These are phyloP conservation scores for Macrophya alboannulata DNA, from an alignment of 2,888 invertebrate genomes.

Conservation along the genomic window DNA sequence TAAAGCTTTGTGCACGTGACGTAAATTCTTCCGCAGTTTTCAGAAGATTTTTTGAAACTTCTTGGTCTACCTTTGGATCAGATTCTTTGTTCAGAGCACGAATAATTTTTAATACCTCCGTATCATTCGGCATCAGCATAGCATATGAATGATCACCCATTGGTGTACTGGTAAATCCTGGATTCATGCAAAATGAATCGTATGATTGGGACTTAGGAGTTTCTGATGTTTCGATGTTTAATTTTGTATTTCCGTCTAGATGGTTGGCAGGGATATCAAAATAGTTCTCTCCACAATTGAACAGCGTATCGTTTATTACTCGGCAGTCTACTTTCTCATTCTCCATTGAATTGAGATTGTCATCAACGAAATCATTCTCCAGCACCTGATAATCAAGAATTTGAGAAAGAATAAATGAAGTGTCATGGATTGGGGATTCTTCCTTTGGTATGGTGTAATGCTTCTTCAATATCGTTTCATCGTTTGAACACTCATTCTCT, in stretches of 20 bases:
- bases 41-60: slow-evolving; percentile 25
- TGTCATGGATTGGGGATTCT: slow-evolving; percentile 43
- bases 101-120: slow-evolving; percentile 24
- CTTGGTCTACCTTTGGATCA: slow-evolving; percentile 13
- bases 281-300: slow-evolving; percentile 31
- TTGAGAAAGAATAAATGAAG: slow-evolving; percentile 41
- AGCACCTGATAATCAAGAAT: slow-evolving; percentile 50
- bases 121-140: slow-evolving; percentile 13
- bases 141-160: slow-evolving; percentile 48
- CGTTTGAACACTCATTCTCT: slow-evolving; percentile 34
- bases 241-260: slow-evolving; percentile 28
- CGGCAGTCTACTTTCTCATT: slow-evolving; percentile 38
- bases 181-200: slow-evolving; percentile 26
- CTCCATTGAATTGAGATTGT: slow-evolving; percentile 22
- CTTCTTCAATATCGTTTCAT: slow-evolving; percentile 1
- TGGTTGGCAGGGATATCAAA: slow-evolving; percentile 27
- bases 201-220: slow-evolving; percentile 24
- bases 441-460: slow-evolving; percentile 18
- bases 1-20: slow-evolving; percentile 1
- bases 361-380: slow-evolving; percentile 38
- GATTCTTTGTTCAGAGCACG: not conserved
- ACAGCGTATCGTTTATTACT: slow-evolving; percentile 5
- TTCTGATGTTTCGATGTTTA: slow-evolving; percentile 11
- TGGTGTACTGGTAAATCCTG: slow-evolving; percentile 49
- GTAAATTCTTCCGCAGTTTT: slow-evolving; percentile 37